Evolutionary conservation across 2,113 vertebrate species (phyloP).

Genomic region (Rhagologus leucostigma): DNA sequence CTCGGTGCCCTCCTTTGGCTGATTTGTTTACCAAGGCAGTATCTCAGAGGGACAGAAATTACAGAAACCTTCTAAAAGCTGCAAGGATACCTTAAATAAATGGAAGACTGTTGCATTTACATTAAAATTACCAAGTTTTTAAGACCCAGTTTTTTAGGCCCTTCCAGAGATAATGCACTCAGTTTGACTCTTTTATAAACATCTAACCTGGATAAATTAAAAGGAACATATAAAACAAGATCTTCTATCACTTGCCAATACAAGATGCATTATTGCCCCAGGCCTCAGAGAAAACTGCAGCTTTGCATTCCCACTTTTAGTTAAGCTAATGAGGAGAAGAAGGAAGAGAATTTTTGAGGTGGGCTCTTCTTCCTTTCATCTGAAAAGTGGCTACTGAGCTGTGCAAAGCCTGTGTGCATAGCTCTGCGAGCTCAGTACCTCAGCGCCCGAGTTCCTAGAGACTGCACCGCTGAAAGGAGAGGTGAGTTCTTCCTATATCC

Average conservation of each 20-base stretch:
- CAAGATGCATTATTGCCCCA: not conserved
- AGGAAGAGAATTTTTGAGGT: constrained; percentile 34
- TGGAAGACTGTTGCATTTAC: not conserved
- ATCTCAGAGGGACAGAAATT: not conserved
- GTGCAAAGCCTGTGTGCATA: not conserved
- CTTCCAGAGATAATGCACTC: not conserved
- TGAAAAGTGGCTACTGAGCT: not conserved
- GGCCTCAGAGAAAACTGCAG: not conserved
- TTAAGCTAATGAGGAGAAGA: constrained; percentile 16
- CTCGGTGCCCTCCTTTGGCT: not conserved
- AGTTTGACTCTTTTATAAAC: not conserved
- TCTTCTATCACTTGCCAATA: not conserved
- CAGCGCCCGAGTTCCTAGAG: not conserved
- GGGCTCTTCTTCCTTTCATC: not conserved
- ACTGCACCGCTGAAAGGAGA: not conserved
- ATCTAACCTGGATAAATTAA: not conserved
- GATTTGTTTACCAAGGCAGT: not conserved
- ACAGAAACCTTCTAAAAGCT: not conserved
- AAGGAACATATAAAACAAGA: not conserved
- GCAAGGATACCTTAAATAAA: not conserved
- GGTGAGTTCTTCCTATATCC: not conserved
- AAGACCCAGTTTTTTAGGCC: not conserved
- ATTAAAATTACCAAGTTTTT: not conserved
- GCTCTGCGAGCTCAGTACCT: not conserved
- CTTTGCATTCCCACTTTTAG: not conserved